phyloP scores from a whole-genome alignment of 2,797 vertebrate genomes.

The Malacoctenus gilli region DNA sequence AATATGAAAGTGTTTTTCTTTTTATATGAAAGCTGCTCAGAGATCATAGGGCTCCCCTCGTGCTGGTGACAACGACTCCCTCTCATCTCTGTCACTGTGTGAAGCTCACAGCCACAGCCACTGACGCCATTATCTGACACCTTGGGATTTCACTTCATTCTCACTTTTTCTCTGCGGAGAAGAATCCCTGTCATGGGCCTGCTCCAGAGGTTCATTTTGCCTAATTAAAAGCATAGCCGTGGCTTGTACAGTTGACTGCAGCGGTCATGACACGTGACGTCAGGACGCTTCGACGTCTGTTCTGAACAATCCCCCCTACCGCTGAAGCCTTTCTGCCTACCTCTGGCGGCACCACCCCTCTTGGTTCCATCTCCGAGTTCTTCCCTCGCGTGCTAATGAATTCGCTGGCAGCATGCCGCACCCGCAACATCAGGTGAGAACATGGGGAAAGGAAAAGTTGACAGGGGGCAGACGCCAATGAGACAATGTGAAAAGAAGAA shows the following conservation, averaged over 20 bases:
- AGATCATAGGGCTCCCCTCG: background rate
- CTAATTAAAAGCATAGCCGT: no score
- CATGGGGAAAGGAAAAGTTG: conserved; percentile 29
- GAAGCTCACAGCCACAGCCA: background rate
- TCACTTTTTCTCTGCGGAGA: conserved; percentile 9
- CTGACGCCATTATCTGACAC: background rate
- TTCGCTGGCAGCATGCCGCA: conserved; percentile 29
- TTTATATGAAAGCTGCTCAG: background rate
- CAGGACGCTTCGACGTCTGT: background rate
- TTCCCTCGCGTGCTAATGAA: conserved; percentile 45
- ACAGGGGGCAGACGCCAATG: conserved; percentile 49
- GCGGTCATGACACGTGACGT: background rate
- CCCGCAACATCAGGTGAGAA: conserved; percentile 55
- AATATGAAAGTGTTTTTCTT: no score
- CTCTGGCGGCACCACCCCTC: background rate
- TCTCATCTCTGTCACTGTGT: background rate
- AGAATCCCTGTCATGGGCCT: background rate
- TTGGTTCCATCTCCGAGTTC: background rate
- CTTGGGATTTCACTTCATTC: conserved; percentile 14
- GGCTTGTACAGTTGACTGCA: no score
- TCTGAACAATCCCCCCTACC: background rate
- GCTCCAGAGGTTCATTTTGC: no score
- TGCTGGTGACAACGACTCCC: background rate
- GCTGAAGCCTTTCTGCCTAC: background rate
- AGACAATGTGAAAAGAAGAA: conserved; percentile 60